Evolutionary conservation across 2,797 vertebrate species (phyloP), one percentile per base, ranked within the genome.

Genomic region (Cygnus olor): DNA sequence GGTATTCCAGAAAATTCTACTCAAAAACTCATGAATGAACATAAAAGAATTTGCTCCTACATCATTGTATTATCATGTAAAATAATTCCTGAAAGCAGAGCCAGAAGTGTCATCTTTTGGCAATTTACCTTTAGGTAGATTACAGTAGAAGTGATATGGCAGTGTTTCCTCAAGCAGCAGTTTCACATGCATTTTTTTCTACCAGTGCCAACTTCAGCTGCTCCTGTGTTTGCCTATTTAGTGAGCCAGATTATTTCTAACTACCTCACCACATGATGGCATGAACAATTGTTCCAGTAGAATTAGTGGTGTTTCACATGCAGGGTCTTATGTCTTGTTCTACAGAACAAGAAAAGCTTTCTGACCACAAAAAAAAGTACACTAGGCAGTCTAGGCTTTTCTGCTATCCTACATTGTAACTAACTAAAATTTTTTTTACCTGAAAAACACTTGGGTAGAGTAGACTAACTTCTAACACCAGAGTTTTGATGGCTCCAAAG

Each of bases 41-140:
- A 74, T 24, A 90, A 36, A 58, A 2, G 10, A 95, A 76, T 47
- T 79, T 24, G n/a, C 73, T 88, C 38, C 88, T 30, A 65, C 78
- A 76, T 30, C 7, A 80, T 78, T 85, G 40, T 44, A 86, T 5
- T 85, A 53, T 61, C 20, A 60, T 45, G 51, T 32, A 76, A 94
- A 94, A 49, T 61, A 80, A 93, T 30, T 54, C 73, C 45, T 87
- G 89, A 78, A 77, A 96, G 83, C 14, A 88, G 73, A 94, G 66
- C 24, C 64, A 90, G 73, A 66, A 71, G 44, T 30, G 81, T 20
- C 68, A 94, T 32, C 53, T 89, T 77, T 76, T 36, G 85, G 60
- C 89, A 82, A 34, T 28, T 61, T 57, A 68, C 47, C 86, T 80
- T 24, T 5, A 73, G 42, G 88, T n/a, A 25, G 78, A 17, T 36